These are phyloP conservation scores for Apoda limacodes DNA, from an alignment of 2,888 invertebrate genomes.

Conservation along the genomic window DNA sequence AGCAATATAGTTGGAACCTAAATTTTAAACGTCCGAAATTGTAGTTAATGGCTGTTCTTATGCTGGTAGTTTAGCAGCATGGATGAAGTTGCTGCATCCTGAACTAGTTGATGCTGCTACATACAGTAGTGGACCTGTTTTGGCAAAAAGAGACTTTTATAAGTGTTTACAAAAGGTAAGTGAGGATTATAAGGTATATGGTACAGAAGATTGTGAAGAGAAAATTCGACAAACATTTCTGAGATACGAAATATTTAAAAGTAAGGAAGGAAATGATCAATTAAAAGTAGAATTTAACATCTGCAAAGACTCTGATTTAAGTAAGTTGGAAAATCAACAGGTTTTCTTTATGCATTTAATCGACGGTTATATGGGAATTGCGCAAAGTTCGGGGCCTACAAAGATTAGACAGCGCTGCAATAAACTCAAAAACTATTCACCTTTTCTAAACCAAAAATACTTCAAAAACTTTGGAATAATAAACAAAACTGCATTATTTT, in stretches of 20 bases:
- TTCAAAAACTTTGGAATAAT: too few relatives aligned
- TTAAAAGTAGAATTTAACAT: conserved; percentile 46
- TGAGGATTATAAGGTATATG: conserved; percentile 43
- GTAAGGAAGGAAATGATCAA: conserved; percentile 30
- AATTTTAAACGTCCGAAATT: conserved; percentile 38
- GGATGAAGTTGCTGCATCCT: conserved; percentile 49
- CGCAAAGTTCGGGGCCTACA: conserved; percentile 40
- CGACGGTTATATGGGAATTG: conserved; percentile 31
- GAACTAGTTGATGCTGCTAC: conserved; percentile 47
- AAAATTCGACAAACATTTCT: conserved; percentile 34
- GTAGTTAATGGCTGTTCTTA: conserved; percentile 55
- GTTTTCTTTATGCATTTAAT: conserved; percentile 41
- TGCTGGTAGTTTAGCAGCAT: conserved; percentile 52
- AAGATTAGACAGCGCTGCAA: conserved; percentile 35
- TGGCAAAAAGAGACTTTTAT: conserved; percentile 49
- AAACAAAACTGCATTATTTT: too few relatives aligned
- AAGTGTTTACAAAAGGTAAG: conserved; percentile 52
- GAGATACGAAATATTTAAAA: conserved; percentile 37
- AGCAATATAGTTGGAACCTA: conserved; percentile 28
- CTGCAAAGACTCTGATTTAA: conserved; percentile 40
- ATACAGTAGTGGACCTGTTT: conserved; percentile 52
- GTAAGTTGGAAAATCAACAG: conserved; percentile 35
- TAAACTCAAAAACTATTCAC: conserved; percentile 19
- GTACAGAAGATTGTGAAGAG: conserved; percentile 33
- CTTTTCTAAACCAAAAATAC: too few relatives aligned